These are phyloP conservation scores for Sminthurides aquaticus DNA, from an alignment of 2,888 invertebrate genomes.

Conservation along the genomic window DNA sequence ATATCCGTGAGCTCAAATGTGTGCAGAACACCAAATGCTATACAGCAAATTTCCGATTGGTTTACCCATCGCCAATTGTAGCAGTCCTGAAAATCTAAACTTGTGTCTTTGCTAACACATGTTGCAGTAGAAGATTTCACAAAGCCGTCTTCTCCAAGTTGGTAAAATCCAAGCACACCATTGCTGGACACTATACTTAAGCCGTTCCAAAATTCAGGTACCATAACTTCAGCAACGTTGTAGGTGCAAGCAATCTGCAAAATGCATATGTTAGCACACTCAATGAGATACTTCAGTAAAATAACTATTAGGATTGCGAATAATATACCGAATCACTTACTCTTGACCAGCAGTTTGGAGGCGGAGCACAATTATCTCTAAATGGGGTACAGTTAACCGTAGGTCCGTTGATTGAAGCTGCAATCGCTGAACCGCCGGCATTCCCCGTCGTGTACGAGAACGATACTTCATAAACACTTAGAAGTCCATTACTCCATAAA, in stretches of 20 bases:
- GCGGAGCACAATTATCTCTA: conserved; percentile 39
- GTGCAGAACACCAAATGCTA: conserved; percentile 6
- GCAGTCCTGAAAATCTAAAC: conserved; percentile 10
- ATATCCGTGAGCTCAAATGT: conserved; percentile 10
- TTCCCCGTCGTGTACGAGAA: conserved; percentile 29
- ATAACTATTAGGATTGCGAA: background rate
- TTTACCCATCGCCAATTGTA: conserved; percentile 38
- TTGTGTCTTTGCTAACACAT: background rate
- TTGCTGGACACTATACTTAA: conserved; percentile 19
- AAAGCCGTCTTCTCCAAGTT: background rate
- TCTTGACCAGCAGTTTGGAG: conserved; percentile 35
- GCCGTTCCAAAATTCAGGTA: conserved; percentile 37
- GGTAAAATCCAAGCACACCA: conserved; percentile 23
- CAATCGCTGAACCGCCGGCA: conserved; percentile 34
- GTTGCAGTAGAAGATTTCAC: background rate
- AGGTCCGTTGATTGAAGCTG: conserved; percentile 37
- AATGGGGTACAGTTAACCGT: conserved; percentile 36
- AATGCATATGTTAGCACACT: background rate
- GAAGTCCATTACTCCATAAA: conserved; percentile 24
- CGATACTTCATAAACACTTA: conserved; percentile 27
- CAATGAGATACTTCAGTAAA: too few relatives aligned
- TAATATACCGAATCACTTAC: conserved; percentile 19
- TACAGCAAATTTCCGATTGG: conserved; percentile 24
- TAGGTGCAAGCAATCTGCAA: background rate
- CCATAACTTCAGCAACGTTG: conserved; percentile 26